Evolutionary conservation across 1,140 invertebrate genomes (phyloP).

Genomic region (Prorops nasuta): DNA sequence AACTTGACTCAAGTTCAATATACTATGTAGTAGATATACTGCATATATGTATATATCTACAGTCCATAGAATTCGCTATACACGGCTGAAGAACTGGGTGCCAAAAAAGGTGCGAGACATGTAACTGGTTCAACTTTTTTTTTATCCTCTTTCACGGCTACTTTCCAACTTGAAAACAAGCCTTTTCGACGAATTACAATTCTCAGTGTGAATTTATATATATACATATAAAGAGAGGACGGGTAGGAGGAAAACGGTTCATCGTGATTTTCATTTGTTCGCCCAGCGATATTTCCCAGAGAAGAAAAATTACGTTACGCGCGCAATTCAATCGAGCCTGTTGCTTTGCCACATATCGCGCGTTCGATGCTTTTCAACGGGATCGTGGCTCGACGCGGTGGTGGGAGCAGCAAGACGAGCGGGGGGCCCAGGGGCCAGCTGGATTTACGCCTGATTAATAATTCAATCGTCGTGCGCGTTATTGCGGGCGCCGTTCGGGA

Average conservation of each 20-base stretch:
- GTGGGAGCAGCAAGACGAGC: too few relatives aligned
- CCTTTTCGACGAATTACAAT: not conserved
- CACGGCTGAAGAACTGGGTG: not conserved
- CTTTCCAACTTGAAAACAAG: constrained; percentile 34
- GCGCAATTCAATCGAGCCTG: too few relatives aligned
- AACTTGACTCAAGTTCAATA: constrained; percentile 49
- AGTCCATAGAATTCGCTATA: too few relatives aligned
- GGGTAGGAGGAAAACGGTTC: not conserved
- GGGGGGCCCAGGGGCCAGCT: too few relatives aligned
- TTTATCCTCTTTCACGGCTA: constrained; percentile 51
- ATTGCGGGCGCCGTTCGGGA: not conserved
- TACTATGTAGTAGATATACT: too few relatives aligned
- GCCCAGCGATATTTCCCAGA: not conserved
- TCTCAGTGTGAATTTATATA: not conserved
- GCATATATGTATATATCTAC: too few relatives aligned
- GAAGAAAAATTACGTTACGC: not conserved
- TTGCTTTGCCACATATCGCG: too few relatives aligned
- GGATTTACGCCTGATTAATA: not conserved
- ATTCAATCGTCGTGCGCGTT: not conserved
- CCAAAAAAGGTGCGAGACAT: constrained; percentile 44
- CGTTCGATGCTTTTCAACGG: not conserved
- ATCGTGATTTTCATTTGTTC: not conserved
- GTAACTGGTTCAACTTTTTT: constrained; percentile 52
- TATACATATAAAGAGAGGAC: not conserved
- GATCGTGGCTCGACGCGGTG: not conserved